These are phyloP conservation scores for Phalacrocorax aristotelis DNA, from an alignment of 2,113 vertebrate genomes.

Conservation along the genomic window DNA sequence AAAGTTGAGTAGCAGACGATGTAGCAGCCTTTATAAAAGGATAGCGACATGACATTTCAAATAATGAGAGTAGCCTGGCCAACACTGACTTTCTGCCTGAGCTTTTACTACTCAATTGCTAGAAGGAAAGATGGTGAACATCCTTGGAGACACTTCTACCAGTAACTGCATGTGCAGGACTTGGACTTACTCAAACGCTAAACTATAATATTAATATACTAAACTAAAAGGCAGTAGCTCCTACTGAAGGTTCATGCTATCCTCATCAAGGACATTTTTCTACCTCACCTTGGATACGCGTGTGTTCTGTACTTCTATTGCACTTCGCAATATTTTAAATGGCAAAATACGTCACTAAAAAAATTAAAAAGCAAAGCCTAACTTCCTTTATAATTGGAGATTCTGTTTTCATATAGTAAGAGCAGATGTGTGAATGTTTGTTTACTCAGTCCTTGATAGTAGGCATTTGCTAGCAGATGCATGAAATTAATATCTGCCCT, in stretches of 20 bases:
- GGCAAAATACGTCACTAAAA: not conserved
- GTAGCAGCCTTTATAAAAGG: not conserved
- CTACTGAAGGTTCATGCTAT: accelerated
- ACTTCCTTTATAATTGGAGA: constrained; percentile 5
- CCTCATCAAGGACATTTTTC: not conserved
- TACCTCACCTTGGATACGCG: not conserved
- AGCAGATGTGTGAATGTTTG: constrained; percentile 69
- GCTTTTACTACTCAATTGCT: not conserved
- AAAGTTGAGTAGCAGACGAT: accelerated
- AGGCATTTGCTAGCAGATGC: constrained; percentile 69
- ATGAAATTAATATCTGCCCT: constrained; percentile 73
- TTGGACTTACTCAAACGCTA: not conserved
- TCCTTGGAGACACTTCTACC: not conserved
- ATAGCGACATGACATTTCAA: not conserved
- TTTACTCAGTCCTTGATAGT: constrained; percentile 57
- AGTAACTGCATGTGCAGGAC: accelerated
- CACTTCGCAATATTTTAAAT: not conserved
- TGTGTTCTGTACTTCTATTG: not conserved
- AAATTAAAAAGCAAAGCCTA: not conserved
- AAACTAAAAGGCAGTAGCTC: not conserved
- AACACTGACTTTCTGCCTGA: not conserved
- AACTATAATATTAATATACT: not conserved
- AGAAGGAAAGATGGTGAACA: not conserved
- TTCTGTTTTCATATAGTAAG: constrained; percentile 14
- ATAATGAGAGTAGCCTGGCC: not conserved